Percentiles rank a stretch among this genome's conserved stretches.
phyloP scores from a whole-genome alignment of 1,140 invertebrate genomes.

The Polypedilum pembai region DNA sequence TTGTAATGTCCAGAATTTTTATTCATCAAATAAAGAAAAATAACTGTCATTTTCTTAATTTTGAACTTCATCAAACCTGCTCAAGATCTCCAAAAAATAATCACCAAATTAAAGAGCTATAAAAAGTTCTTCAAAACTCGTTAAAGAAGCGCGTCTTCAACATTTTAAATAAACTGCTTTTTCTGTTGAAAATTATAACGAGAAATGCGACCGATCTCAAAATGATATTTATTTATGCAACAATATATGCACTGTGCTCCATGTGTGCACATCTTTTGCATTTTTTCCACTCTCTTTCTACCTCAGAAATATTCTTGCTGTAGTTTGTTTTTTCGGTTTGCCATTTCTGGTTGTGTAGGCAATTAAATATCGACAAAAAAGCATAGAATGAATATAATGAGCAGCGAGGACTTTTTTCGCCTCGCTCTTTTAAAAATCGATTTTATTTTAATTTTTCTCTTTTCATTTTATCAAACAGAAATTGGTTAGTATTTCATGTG shows the following conservation, averaged over 20 bases:
- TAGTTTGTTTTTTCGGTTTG: background rate
- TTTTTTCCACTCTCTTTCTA: background rate
- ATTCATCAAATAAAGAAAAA: no score
- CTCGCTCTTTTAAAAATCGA: background rate
- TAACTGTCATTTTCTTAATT: no score
- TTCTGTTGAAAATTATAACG: background rate
- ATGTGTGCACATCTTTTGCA: constrained; percentile 23
- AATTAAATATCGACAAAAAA: constrained; percentile 26
- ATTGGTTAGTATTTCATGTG: background rate
- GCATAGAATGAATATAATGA: constrained; percentile 4
- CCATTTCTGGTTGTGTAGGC: constrained; percentile 23
- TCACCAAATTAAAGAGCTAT: no score
- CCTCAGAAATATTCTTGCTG: background rate
- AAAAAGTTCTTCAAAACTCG: constrained; percentile 11
- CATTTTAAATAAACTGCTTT: background rate
- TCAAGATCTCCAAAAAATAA: no score
- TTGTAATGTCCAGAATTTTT: no score
- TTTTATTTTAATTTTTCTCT: constrained; percentile 21
- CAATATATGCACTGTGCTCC: background rate
- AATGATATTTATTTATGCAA: constrained; percentile 19
- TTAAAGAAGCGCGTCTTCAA: background rate
- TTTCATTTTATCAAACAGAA: background rate
- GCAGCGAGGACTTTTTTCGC: background rate
- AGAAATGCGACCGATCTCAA: constrained; percentile 7
- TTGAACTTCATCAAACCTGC: no score